A percentile compares a stretch with the other conserved stretches of the same genome.
phyloP scores from a whole-genome alignment of 2,113 vertebrate species.

The Monarcha castaneiventris region DNA sequence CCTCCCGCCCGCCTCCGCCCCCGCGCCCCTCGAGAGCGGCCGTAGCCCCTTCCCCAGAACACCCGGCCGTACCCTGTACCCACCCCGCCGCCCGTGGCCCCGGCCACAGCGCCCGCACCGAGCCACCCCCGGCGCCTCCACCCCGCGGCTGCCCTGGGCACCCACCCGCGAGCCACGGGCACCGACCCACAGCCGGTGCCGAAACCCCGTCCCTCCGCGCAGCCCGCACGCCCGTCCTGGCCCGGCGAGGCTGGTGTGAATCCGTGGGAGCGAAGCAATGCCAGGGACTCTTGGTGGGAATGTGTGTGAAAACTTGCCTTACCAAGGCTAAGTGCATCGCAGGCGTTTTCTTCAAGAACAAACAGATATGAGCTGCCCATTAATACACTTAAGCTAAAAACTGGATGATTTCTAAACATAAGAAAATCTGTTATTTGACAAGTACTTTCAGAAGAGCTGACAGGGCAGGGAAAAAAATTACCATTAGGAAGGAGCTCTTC shows the following conservation, averaged over 20 bases:
- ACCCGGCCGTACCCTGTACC: accelerated
- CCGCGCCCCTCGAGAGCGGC: neutral
- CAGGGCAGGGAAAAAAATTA: neutral
- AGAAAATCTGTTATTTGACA: neutral
- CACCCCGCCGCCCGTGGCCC: neutral
- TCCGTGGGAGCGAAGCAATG: neutral
- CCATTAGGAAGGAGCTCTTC: neutral
- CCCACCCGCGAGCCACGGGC: accelerated
- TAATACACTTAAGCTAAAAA: neutral
- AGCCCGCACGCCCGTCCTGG: accelerated
- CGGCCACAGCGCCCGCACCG: accelerated
- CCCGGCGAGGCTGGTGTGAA: neutral
- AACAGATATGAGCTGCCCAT: neutral
- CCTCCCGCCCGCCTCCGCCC: neutral
- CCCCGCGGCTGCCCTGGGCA: accelerated
- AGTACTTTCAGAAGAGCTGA: neutral
- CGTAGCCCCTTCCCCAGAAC: neutral
- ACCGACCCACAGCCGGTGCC: accelerated
- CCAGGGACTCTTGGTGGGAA: neutral
- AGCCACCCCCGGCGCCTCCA: neutral
- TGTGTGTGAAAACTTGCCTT: neutral
- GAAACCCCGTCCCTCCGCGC: accelerated
- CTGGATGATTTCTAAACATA: neutral
- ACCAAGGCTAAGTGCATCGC: neutral
- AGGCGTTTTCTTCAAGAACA: neutral